Base-by-base conservation (phyloP, 2,113 vertebrate genomes). In the Macroglossus sobrinus region DNA sequence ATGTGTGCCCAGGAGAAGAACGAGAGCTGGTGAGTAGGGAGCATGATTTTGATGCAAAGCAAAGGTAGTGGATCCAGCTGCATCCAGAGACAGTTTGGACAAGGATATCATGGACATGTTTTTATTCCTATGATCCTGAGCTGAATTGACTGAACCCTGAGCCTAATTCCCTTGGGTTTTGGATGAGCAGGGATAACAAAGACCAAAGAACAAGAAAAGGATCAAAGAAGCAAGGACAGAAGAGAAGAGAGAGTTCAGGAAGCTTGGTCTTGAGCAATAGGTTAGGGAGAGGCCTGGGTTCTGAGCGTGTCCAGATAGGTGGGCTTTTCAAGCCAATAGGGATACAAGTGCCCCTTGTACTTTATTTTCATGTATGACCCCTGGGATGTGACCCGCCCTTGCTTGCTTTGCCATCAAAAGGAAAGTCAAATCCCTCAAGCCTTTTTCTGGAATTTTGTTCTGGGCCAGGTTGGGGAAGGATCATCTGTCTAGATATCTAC, bases 271-370 rank as follows among this genome's bases (percentile, higher is more conserved):
- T 45, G 5, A 35, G n/a, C 11, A 15, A 10, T 5, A 38, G 72
- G 3, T 15, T 71, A 9, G 38, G 68, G 19, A 18, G 64, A 69
- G n/a, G 19, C 1, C 40, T 69, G 35, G 4, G 66, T 30, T 21
- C 2, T 26, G 33, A 80, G 12, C 4, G 3, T 40, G 47, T 22
- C 26, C 16, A 10, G 8, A 3, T 30, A 35, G 33, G 9, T 11
- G 1, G 24, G 35, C 3, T 18, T 33, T 50, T 12, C 15, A 8
- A 7, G 24, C 5, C 21, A 7, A 4, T 18, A 19, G 9, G 3
- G 18, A 8, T 15, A 1, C 2, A 21, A 24, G 21, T 5, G 19
- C 13, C 50, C 26, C 50, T 14, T 19, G 2, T 30, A 19, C 47
- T 30, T 11, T 43, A 9, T 18, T 75, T 75, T n/a, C 19, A 3